Conservation (phyloP, 1,140 invertebrate species). For the Hypsibius dujardini region DNA sequence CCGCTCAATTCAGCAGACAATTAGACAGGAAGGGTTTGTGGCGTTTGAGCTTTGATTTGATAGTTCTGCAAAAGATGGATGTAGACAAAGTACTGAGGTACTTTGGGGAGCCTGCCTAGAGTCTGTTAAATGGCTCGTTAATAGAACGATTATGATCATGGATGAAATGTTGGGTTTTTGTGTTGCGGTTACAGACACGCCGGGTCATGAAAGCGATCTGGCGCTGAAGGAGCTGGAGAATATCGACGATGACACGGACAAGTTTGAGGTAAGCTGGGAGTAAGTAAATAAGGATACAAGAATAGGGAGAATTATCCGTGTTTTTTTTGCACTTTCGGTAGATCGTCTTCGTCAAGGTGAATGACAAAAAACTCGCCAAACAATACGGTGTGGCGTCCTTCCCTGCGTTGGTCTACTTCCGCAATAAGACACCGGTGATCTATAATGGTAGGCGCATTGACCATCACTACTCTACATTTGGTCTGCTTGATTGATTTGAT, state of each 20-base stretch:
- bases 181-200: constrained; percentile 49
- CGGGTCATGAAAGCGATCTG: constrained; percentile 74
- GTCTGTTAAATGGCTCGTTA: too few species aligned
- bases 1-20: too few species aligned
- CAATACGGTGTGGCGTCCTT: constrained; percentile 83
- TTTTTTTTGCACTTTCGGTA: constrained; percentile 33
- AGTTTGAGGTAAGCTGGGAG: constrained; percentile 51
- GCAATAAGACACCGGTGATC: constrained; percentile 75
- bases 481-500: too few species aligned
- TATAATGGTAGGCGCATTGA: constrained; percentile 51
- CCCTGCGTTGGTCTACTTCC: constrained; percentile 79
- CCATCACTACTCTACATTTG: too few species aligned
- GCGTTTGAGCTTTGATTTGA: too few species aligned
- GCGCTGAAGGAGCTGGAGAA: constrained; percentile 74
- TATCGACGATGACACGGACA: constrained; percentile 81
- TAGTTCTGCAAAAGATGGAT: too few species aligned
- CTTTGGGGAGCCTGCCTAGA: too few species aligned
- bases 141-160: too few species aligned
- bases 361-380: constrained; percentile 81
- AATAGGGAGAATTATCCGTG: background rate
- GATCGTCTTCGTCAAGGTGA: constrained; percentile 72
- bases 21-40: too few species aligned
- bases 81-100: too few species aligned
- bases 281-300: background rate
- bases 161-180: constrained; percentile 17